These are phyloP conservation scores for Platalea minor DNA, from an alignment of 2,797 vertebrate species.

Conservation along the genomic window DNA sequence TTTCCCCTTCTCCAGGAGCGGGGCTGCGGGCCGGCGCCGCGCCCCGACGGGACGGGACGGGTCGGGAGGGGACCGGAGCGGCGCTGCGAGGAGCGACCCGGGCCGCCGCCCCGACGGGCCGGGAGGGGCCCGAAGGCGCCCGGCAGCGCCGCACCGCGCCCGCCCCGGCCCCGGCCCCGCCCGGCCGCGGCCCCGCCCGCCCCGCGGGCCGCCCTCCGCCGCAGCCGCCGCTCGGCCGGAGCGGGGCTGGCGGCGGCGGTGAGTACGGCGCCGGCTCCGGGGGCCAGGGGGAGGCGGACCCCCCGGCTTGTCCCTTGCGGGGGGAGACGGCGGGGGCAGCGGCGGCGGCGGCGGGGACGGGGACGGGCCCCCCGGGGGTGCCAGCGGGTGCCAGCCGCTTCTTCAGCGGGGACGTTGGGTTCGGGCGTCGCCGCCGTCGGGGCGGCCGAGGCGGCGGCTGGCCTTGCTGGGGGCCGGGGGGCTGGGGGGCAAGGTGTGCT, in stretches of 20 bases:
- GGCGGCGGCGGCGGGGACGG: too few species aligned
- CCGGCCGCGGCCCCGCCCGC: neutral
- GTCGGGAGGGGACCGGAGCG: too few species aligned
- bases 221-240: neutral
- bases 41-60: neutral
- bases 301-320: neutral
- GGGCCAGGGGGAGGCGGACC: neutral
- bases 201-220: neutral
- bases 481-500: accelerated
- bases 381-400: neutral
- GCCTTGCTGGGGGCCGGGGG: neutral
- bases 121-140: neutral
- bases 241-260: neutral
- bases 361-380: neutral
- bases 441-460: neutral
- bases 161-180: neutral
- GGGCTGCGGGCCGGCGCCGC: too few species aligned
- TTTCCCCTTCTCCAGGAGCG: neutral
- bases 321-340: neutral
- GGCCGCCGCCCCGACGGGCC: neutral
- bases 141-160: neutral
- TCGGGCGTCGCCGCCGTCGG: neutral
- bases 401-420: neutral
- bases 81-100: too few species aligned
- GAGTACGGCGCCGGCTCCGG: neutral